Base-by-base conservation (phyloP, 2,888 invertebrate species). In the Mamestra brassicae region DNA sequence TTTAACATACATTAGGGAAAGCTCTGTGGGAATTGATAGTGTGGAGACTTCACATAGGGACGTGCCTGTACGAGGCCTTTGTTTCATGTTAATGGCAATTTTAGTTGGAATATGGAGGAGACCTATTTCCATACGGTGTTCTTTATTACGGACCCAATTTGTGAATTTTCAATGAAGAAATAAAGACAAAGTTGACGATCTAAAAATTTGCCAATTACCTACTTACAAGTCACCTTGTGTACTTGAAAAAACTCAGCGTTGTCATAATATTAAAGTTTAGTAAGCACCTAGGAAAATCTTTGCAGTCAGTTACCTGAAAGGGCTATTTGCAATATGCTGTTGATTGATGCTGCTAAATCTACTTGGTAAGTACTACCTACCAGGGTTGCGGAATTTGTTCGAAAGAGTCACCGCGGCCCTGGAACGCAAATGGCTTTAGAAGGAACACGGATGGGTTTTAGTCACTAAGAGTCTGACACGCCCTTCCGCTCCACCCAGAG, bases 1-100 rank as follows among this genome's bases (percentile, higher is more conserved):
- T 81, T 85, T 84, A 73, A 78, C 81, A 77, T 85, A 81, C 52
- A 77, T 81, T 78, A 78, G 62, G 50, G 63, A 11, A 78, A 64
- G 78, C 76, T 73, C 73, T 74, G 61, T 73, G 61, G 75, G 70
- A 78, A 74, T 62, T 71, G 55, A 78, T 70, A 70, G 55, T 57
- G 4, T 76, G 77, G 62, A 26, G 50, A 50, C 61, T 42, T 45
- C 36, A 55, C 62, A 70, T 62, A 71, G 17, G 62, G 52, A 52
- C 15, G 62, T 42, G 47, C 5, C 2, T 50, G 3, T 55, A 36
- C 3, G 54, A 38, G 4, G 6, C 11, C 4, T 36, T 58, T 78
- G 36, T 76, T 62, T 34, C 36, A 45, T 55, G 13, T 55, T 69
- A 69, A 55, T 76, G 54, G 54, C 0, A 61, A 68, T 75, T 68